Conservation (phyloP, 2,797 vertebrate genomes). For the Enteromius trimaculatus region DNA sequence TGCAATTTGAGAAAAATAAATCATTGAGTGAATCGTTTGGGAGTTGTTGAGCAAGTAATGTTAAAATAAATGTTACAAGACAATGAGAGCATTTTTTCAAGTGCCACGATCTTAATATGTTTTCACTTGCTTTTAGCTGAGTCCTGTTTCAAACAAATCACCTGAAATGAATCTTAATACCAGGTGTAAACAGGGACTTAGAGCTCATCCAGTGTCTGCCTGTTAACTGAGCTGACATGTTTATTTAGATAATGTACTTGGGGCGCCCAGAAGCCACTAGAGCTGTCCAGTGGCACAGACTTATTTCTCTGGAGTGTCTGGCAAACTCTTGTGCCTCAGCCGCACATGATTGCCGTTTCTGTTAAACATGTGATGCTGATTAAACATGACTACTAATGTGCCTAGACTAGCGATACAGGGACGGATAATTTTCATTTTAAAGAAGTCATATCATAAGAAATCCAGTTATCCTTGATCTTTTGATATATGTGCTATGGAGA, state of each 20-base stretch:
- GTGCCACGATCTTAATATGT: background rate
- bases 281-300: conserved; percentile 31
- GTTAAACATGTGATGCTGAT: conserved; percentile 27
- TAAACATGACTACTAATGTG: conserved; percentile 39
- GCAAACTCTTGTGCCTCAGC: conserved; percentile 13
- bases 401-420: conserved; percentile 14
- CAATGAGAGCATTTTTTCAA: background rate
- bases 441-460: background rate
- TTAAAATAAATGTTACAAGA: too few species aligned
- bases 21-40: too few species aligned
- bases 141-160: background rate
- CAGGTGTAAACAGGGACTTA: background rate
- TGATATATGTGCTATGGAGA: background rate
- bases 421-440: conserved; percentile 6
- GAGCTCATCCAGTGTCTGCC: conserved; percentile 5
- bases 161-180: background rate
- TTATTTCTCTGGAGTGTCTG: conserved; percentile 40
- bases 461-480: conserved; percentile 6
- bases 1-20: too few species aligned
- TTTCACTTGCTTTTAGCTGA: background rate
- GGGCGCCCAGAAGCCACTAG: conserved; percentile 21
- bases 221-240: conserved; percentile 34
- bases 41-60: too few species aligned
- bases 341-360: conserved; percentile 5
- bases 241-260: conserved; percentile 45